Evolutionary conservation across 2,797 vertebrate species (phyloP), one percentile per base, ranked within the genome.

Genomic region (Vipera latastei): DNA sequence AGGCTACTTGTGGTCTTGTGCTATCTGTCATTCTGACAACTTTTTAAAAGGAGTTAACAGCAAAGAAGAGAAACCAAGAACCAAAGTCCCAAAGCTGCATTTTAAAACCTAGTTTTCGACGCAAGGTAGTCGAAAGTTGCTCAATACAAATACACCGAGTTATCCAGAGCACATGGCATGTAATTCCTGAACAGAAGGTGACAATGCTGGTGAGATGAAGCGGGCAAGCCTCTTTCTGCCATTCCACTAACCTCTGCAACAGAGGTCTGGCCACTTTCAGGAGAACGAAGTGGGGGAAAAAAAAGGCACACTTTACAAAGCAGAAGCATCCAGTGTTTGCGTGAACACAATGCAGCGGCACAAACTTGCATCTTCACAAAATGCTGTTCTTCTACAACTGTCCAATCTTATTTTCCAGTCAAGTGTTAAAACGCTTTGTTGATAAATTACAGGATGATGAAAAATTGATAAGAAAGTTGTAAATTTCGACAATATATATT

Each of bases 271-370:
- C 20, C 90, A 93, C 93, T 96, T 93, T 90, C 92, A 91, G 0
- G 0, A 96, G 92, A 93, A 93, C 0, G 0, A 96, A 95, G 90
- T 4, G 53, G 38, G 38, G 1, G 1, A 78, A 78, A 78, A 91
- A 95, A 93, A 63, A 96, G 94, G 92, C 95, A 94, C 96, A 95
- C 93, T 96, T 95, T 93, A 95, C 92, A 95, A 96, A 96, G 94
- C 95, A 93, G 95, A 95, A 97, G 94, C 95, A 96, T 97, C 97
- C 96, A 97, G 97, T 97, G 96, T 97, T 93, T 95, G 95, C 95
- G 95, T 0, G 85, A 96, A 96, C 94, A 88, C 95, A 89, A 95
- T 94, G 89, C 95, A 96, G 96, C 95, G 95, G 96, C 96, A 96
- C 93, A 95, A 95, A 95, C 92, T 95, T 0, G 48, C 93, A 93